Base-by-base conservation (phyloP, 1,140 invertebrate genomes). In the Hormaphis cornu region DNA sequence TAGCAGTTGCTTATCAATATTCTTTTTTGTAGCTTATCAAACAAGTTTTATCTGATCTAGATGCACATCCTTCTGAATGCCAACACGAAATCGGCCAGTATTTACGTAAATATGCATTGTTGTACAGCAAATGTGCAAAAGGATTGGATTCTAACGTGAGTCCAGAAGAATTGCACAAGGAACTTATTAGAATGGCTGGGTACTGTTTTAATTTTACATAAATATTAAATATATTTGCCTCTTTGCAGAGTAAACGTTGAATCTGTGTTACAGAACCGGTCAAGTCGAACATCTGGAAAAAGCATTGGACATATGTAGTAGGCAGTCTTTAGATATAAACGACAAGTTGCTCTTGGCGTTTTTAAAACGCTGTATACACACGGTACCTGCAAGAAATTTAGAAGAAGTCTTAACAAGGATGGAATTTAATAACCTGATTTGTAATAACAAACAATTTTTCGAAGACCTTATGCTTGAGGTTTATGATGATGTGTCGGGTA, bases 41-140 rank as follows among this genome's bases (percentile, higher is more conserved):
- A 48, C 28, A 48, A 33, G 61, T 50, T 20, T 50, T 66, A 26
- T 66, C 61, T 22, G 14, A 66, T 20, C 7, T 66, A 16, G 44
- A 66, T 35, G 5, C 3, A 35, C 26, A 66, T 30, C 18, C 58
- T 24, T n/a, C 26, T n/a, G 20, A n/a, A 35, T n/a, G 7, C 16
- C 4, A 33, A 20, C 7, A 8, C 16, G 12, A 50, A 46, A 33
- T 35, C 14, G 61, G 10, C 22, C n/a, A 66, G 12, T 66, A 66
- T n/a, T 48, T 66, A 66, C 44, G 61, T 50, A 66, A 66, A 66
- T 66, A 66, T 50, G 61, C 61, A 14, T 48, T 66, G 7, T 48
- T 66, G 2, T 24, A 48, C 22, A 66, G 61, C 50, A 66, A 66
- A 66, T 66, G n/a, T 66, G n/a, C 44, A 24, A 66, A 66, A 48